A percentile compares a stretch with the other conserved stretches of the same genome.
Evolutionary conservation across 2,888 invertebrate genomes (phyloP).

Genomic region (Allacma fusca): DNA sequence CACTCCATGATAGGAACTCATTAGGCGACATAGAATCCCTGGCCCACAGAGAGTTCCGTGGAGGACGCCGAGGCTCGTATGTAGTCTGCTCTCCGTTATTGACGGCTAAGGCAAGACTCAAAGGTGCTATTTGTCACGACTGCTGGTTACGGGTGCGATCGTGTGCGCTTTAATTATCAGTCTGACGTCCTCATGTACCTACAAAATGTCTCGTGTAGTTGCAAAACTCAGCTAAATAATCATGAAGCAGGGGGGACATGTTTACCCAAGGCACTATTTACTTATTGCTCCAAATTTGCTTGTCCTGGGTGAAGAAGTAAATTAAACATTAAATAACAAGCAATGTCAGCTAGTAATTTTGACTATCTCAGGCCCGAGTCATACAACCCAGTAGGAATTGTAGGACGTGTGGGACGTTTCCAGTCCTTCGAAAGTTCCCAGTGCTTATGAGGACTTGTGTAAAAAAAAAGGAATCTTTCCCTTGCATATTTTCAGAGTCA

Average conservation of each 20-base stretch:
- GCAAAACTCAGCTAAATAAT: neutral
- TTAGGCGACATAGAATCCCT: too few relatives aligned
- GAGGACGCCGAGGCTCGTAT: too few relatives aligned
- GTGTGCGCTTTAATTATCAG: slow-evolving; percentile 5
- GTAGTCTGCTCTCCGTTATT: too few relatives aligned
- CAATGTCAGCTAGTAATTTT: neutral
- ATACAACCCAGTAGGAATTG: too few relatives aligned
- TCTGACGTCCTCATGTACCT: neutral
- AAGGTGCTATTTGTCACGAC: neutral
- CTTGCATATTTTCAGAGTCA: too few relatives aligned
- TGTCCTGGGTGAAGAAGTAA: slow-evolving; percentile 8
- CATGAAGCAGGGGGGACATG: neutral
- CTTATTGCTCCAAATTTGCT: neutral
- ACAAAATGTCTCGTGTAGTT: neutral
- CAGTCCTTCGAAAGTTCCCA: too few relatives aligned
- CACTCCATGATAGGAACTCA: slow-evolving; percentile 4
- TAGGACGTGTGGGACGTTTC: too few relatives aligned
- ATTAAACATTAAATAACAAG: slow-evolving; percentile 12
- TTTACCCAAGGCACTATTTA: slow-evolving; percentile 11
- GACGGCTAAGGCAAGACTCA: too few relatives aligned
- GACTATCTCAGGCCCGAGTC: neutral
- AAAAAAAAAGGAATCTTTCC: too few relatives aligned
- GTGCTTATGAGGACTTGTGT: too few relatives aligned
- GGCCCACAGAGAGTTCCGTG: too few relatives aligned
- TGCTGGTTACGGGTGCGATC: neutral